These are phyloP conservation scores for Dolichomitus sp. DNA, from an alignment of 2,888 invertebrate species.

Conservation along the genomic window DNA sequence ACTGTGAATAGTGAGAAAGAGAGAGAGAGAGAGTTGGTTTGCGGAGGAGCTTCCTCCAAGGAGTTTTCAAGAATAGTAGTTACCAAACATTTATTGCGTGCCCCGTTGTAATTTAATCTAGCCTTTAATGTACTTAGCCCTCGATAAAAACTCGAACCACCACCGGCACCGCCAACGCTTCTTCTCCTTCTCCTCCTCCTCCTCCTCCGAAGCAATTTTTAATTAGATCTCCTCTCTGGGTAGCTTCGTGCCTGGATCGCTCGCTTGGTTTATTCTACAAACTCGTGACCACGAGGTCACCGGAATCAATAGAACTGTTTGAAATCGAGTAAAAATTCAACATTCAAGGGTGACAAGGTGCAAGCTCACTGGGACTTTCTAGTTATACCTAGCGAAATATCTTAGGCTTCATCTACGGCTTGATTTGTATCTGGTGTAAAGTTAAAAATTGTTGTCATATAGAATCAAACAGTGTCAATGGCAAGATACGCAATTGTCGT, in stretches of 20 bases:
- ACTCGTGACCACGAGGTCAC: neutral
- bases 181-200: conserved; percentile 10
- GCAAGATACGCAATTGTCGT: conserved; percentile 7
- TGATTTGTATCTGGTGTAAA: no score
- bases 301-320: conserved; percentile 55
- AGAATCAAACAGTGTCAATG: neutral
- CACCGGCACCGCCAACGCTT: neutral
- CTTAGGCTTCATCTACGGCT: no score
- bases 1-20: neutral
- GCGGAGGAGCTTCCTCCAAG: conserved; percentile 33
- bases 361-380: neutral
- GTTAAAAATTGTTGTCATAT: no score
- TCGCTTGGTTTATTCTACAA: neutral
- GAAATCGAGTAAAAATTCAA: conserved; percentile 44
- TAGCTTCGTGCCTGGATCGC: conserved; percentile 42
- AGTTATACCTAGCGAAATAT: neutral
- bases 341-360: conserved; percentile 2
- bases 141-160: conserved; percentile 69
- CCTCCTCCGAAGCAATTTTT: conserved; percentile 57
- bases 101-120: conserved; percentile 75
- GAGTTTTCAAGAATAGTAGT: conserved; percentile 76
- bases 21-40: conserved; percentile 18
- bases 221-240: conserved; percentile 58
- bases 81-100: conserved; percentile 76
- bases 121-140: conserved; percentile 73